Base-by-base conservation (phyloP, 1,140 invertebrate genomes). In the Ostrea edulis region DNA sequence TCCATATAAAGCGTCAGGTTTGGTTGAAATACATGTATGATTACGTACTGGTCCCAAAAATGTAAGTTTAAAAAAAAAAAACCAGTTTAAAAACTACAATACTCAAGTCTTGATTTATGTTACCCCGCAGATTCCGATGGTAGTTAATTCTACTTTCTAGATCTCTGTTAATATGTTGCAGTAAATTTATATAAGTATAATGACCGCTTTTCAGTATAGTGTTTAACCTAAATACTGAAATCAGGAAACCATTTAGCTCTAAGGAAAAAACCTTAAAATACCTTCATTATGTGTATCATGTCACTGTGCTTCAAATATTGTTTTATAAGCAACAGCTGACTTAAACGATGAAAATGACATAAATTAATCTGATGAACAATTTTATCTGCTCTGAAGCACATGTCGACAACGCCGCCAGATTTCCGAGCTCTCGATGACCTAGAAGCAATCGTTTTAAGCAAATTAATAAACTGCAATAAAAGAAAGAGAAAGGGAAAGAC, bases 321-420 rank as follows among this genome's bases (percentile, higher is more conserved):
- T 77, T 17, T 77, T 14, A 77, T 77, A 35, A 7, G 29, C 25
- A 77, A 25, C 68, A 77, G 68, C 68, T 77, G 68, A 77, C 14
- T 14, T 29, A 14, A 35, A 25, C 68, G 12, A 77, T 77, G 68
- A 77, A 77, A 77, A 77, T 77, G 68, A 77, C 22, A 77, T 77
- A 77, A 77, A 77, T 77, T 77, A 77, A 77, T 77, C 68, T 25
- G 68, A 77, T 77, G 68, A 77, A 77, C 68, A 44, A 77, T 35
- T 77, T 77, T 77, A 77, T 77, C 68, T 77, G 68, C 25, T 77
- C 8, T 12, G 25, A 35, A 77, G 68, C 68, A 77, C 68, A 77
- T 77, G 68, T 77, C 14, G 68, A 35, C 68, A 77, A 35, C 14
- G 25, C 12, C 68, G 25, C 68, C 25, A 77, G 68, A 77, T 77